Conservation (phyloP, 2,888 invertebrate species). For the Rhagophthalmus giganteus region DNA sequence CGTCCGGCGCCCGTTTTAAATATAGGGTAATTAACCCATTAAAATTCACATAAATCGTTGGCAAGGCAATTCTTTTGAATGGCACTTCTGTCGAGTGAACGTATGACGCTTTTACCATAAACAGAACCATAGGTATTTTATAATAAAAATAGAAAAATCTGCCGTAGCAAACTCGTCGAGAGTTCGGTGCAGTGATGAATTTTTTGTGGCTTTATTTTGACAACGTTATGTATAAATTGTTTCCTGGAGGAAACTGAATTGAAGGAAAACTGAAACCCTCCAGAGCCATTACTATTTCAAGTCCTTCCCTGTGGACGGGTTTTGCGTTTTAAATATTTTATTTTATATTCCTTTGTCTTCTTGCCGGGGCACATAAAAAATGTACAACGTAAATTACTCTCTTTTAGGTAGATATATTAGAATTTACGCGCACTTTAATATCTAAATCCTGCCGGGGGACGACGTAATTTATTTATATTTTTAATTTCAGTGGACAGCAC, state of each 20-base stretch:
- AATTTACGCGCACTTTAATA: background rate
- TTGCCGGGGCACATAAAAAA: conserved; percentile 4
- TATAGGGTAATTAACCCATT: too few species aligned
- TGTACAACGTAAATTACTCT: conserved; percentile 4
- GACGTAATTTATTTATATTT: too few species aligned
- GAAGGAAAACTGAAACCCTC: conserved; percentile 9
- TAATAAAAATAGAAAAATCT: background rate
- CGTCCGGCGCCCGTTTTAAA: too few species aligned
- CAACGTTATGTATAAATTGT: conserved; percentile 18
- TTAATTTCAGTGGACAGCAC: conserved; percentile 73
- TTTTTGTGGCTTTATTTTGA: conserved; percentile 14
- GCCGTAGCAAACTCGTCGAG: background rate
- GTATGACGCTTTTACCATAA: too few species aligned
- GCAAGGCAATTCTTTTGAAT: too few species aligned
- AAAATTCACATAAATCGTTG: too few species aligned
- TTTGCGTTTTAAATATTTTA: conserved; percentile 14
- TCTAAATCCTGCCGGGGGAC: background rate
- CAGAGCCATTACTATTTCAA: conserved; percentile 16
- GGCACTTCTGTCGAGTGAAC: too few species aligned
- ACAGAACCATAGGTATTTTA: too few species aligned
- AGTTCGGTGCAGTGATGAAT: conserved; percentile 3
- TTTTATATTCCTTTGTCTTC: conserved; percentile 9
- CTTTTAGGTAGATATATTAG: too few species aligned
- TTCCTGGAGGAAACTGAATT: conserved; percentile 20
- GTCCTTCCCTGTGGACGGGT: conserved; percentile 4